phyloP scores from a whole-genome alignment of 2,113 vertebrate species.

The Triplophysa dalaica region DNA sequence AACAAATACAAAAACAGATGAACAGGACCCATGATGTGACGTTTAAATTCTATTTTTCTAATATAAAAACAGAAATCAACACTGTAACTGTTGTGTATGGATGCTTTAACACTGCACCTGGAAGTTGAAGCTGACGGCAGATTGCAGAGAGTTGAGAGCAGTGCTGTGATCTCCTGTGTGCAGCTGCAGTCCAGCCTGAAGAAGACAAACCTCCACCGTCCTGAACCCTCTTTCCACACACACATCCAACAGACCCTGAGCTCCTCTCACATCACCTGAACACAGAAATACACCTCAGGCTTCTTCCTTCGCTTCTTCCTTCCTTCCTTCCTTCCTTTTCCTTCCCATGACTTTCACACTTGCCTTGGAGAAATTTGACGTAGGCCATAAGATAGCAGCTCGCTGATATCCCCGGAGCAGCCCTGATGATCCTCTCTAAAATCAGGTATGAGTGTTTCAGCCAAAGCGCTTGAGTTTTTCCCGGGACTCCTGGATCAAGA shows the following conservation, averaged over 20 bases:
- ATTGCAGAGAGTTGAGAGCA: conserved; percentile 72
- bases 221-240: conserved; percentile 72
- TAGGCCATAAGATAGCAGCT: conserved; percentile 70
- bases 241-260: conserved; percentile 68
- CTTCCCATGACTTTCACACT: conserved; percentile 3
- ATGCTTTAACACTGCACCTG: conserved; percentile 59
- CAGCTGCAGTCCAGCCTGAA: conserved; percentile 74
- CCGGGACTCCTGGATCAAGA: conserved; percentile 55
- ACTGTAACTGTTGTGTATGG: too few species aligned
- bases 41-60: too few species aligned
- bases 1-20: neutral
- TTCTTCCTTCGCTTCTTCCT: too few species aligned
- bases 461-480: conserved; percentile 69
- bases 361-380: conserved; percentile 75
- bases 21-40: neutral
- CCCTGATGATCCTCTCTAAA: conserved; percentile 68
- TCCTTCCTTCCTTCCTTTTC: too few species aligned
- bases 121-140: conserved; percentile 76
- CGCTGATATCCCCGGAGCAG: conserved; percentile 65
- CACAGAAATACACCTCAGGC: neutral
- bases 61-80: too few species aligned
- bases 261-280: conserved; percentile 70
- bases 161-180: conserved; percentile 67
- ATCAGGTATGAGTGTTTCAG: conserved; percentile 71
- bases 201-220: conserved; percentile 68